A percentile compares a stretch with the other conserved stretches of the same genome.
Conservation (phyloP, 23 tunicate genomes). For the Styela clava region DNA sequence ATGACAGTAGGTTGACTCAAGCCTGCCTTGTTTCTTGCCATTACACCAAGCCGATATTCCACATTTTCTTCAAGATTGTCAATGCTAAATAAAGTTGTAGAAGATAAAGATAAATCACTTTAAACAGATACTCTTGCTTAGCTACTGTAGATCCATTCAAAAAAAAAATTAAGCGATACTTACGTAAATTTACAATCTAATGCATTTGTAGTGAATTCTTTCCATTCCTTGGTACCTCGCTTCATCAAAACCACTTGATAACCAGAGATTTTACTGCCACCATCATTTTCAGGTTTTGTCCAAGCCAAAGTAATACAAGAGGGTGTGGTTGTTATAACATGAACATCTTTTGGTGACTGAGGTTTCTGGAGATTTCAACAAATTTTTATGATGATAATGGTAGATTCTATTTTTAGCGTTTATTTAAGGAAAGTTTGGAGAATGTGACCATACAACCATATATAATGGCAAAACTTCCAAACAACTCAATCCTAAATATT, state of each 20-base stretch:
- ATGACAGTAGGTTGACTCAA: constrained; percentile 68
- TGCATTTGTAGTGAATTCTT: constrained; percentile 31
- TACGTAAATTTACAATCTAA: constrained; percentile 20
- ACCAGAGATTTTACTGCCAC: constrained; percentile 72
- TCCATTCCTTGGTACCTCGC: constrained; percentile 76
- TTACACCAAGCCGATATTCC: constrained; percentile 72
- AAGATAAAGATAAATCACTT: neutral
- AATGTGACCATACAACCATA: neutral
- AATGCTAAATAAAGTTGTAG: constrained; percentile 1
- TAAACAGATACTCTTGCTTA: too few species aligned
- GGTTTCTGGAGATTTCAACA: constrained; percentile 17
- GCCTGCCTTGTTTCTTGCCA: constrained; percentile 94
- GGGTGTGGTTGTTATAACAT: constrained; percentile 33
- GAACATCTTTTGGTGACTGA: constrained; percentile 47
- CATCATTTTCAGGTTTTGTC: constrained; percentile 73
- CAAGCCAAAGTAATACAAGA: constrained; percentile 53
- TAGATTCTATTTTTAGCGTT: neutral
- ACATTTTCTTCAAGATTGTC: constrained; percentile 55
- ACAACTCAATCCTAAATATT: too few species aligned
- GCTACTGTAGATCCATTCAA: too few species aligned
- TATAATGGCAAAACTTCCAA: too few species aligned
- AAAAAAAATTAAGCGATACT: too few species aligned
- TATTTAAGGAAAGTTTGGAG: neutral
- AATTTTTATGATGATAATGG: neutral
- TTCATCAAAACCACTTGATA: constrained; percentile 76